These are phyloP conservation scores for Leucopsar rothschildi DNA, from an alignment of 2,113 vertebrate species.

Conservation along the genomic window DNA sequence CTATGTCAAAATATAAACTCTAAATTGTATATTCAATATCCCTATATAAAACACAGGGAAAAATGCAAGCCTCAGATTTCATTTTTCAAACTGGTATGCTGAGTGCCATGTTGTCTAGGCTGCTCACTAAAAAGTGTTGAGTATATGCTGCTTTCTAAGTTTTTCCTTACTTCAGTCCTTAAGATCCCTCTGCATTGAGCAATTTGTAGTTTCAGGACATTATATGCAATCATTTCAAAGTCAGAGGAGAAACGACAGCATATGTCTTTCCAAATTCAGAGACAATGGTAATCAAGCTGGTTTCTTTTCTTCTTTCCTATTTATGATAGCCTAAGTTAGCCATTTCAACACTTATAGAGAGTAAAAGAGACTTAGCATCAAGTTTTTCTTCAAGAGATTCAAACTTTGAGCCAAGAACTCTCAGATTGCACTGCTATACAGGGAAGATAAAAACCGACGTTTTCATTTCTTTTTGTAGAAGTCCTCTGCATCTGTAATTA, in stretches of 20 bases:
- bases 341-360: background rate
- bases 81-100: background rate
- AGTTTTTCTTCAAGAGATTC: background rate
- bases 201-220: background rate
- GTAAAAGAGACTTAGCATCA: background rate
- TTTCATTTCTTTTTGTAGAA: background rate
- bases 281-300: background rate
- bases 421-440: background rate
- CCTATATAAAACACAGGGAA: background rate
- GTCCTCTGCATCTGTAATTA: background rate
- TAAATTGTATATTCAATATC: background rate
- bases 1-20: background rate
- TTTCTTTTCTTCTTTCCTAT: background rate
- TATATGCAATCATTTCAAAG: background rate
- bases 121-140: background rate
- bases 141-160: background rate
- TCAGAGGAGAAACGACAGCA: background rate
- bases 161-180: background rate
- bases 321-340: background rate
- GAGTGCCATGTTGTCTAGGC: background rate
- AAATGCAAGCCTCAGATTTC: background rate
- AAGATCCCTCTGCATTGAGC: background rate
- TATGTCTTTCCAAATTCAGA: background rate
- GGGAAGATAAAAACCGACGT: background rate
- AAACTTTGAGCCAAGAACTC: background rate